Conservation (phyloP, 2,888 invertebrate genomes). For the Coronaproctus castanopsis region DNA sequence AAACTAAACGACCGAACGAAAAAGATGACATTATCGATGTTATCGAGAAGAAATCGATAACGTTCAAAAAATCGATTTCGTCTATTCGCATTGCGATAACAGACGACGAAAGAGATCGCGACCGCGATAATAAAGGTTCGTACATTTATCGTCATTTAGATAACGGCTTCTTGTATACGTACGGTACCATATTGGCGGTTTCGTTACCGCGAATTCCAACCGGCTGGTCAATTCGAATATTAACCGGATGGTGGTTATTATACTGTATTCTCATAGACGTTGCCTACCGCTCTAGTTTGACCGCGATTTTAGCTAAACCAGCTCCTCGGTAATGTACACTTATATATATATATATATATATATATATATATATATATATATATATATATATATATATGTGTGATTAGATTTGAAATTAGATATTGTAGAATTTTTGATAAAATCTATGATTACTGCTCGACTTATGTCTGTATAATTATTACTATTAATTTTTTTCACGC, state of each 20-base stretch:
- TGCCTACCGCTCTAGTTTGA: constrained; percentile 64
- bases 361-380: neutral
- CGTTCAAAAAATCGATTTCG: constrained; percentile 3
- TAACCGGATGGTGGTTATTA: constrained; percentile 75
- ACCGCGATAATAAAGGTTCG: constrained; percentile 27
- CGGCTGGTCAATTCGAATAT: constrained; percentile 56
- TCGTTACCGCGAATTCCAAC: constrained; percentile 53
- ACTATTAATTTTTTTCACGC: too few relatives aligned
- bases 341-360: constrained; percentile 10
- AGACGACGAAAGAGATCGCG: neutral
- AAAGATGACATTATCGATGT: neutral
- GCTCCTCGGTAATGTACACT: constrained; percentile 47
- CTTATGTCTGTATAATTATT: too few relatives aligned
- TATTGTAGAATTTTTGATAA: neutral
- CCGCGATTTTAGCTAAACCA: constrained; percentile 61
- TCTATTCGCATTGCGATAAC: neutral
- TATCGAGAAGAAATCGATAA: neutral
- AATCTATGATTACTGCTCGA: too few relatives aligned
- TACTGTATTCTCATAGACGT: constrained; percentile 61
- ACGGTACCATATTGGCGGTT: constrained; percentile 59
- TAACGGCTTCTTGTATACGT: constrained; percentile 57
- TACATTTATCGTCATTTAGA: constrained; percentile 49
- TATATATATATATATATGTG: neutral
- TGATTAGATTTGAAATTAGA: neutral
- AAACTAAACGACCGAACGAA: neutral